phyloP scores from a whole-genome alignment of 2,888 invertebrate genomes.

The Neria commutata region DNA sequence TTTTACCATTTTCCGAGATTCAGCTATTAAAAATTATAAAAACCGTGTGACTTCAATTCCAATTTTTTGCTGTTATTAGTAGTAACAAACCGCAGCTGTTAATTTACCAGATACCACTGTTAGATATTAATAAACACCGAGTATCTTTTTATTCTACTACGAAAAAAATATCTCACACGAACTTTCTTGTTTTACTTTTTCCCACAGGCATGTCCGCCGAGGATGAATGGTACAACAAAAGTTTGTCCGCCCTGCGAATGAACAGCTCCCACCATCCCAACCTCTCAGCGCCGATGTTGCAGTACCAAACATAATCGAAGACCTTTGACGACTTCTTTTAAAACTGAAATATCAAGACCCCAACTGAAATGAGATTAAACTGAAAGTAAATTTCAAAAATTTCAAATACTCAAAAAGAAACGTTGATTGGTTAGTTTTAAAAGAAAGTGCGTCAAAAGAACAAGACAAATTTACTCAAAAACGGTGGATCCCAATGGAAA shows the following conservation, averaged over 20 bases:
- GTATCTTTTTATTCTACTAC: no score
- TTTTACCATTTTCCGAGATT: no score
- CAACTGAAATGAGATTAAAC: not conserved
- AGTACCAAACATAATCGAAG: constrained; percentile 93
- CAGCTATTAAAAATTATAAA: no score
- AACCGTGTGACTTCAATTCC: no score
- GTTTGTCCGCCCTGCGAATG: constrained; percentile 95
- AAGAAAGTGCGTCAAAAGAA: constrained; percentile 18
- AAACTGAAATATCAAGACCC: constrained; percentile 41
- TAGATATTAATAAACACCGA: no score
- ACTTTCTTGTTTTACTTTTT: not conserved
- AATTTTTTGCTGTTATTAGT: no score
- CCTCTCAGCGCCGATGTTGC: constrained; percentile 93
- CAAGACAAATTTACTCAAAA: no score
- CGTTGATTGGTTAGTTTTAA: constrained; percentile 22
- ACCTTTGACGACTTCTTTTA: constrained; percentile 62
- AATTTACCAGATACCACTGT: no score
- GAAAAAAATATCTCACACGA: not conserved
- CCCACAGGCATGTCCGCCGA: constrained; percentile 86
- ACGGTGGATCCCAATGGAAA: no score
- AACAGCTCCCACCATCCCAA: constrained; percentile 95
- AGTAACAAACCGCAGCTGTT: no score
- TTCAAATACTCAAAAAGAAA: not conserved
- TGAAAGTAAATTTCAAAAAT: not conserved
- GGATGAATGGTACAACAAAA: constrained; percentile 99